Percentiles rank a stretch among this genome's conserved stretches.
Evolutionary conservation across 2,113 vertebrate species (phyloP).

Genomic region (Excalfactoria chinensis): DNA sequence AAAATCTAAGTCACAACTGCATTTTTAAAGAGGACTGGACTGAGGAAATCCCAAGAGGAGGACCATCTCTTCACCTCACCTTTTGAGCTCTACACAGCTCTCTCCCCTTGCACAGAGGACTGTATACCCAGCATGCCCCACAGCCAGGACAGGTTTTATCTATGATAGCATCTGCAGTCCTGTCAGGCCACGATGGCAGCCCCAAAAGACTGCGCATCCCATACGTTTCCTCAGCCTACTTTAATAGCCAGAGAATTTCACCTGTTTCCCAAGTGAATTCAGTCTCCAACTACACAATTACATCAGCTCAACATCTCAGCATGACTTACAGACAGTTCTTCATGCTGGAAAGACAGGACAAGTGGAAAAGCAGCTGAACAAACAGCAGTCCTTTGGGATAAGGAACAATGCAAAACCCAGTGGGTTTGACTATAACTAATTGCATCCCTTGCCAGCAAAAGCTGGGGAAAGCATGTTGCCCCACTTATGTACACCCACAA

Average conservation of each 20-base stretch:
- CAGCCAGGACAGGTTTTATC: not conserved
- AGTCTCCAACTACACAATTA: not conserved
- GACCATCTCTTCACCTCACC: not conserved
- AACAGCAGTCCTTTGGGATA: not conserved
- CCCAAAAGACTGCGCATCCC: not conserved
- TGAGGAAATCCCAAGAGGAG: not conserved
- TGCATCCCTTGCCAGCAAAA: slow-evolving; percentile 16
- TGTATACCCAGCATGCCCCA: not conserved
- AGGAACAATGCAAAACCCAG: not conserved
- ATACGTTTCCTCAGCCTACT: not conserved
- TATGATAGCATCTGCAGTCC: not conserved
- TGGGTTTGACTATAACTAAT: not conserved
- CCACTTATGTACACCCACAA: fast-evolving
- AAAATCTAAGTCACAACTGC: not conserved
- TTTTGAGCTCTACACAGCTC: not conserved
- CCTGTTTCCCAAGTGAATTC: not conserved
- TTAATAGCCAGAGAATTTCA: not conserved
- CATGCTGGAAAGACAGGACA: not conserved
- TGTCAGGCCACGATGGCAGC: fast-evolving
- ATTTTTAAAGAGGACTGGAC: not conserved
- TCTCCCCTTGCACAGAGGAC: not conserved
- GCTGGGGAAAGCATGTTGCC: not conserved
- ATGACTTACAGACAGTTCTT: not conserved
- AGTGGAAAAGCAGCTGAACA: slow-evolving; percentile 39
- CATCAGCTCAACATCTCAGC: not conserved